These are phyloP conservation scores for Triplophysa dalaica DNA, from an alignment of 2,113 vertebrate species.

Conservation along the genomic window DNA sequence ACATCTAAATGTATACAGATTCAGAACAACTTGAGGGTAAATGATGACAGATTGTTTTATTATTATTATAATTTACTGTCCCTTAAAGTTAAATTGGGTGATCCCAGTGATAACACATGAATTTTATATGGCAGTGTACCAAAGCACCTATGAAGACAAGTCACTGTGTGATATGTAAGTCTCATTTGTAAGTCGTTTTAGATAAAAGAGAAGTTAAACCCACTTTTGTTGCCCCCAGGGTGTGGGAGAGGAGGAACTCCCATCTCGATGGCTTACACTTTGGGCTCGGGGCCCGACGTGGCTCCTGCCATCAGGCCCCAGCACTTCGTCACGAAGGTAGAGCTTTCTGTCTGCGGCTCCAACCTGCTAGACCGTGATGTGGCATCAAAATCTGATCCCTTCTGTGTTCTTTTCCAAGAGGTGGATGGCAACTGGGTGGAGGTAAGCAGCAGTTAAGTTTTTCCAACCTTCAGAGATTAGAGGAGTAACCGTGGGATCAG, in stretches of 20 bases:
- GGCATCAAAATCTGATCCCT: slow-evolving; percentile 96
- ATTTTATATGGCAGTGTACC: too few relatives aligned
- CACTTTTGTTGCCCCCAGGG: slow-evolving; percentile 60
- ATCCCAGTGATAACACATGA: too few relatives aligned
- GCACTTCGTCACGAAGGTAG: slow-evolving; percentile 90
- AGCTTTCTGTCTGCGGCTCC: slow-evolving; percentile 85
- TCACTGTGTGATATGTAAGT: too few relatives aligned
- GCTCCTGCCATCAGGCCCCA: slow-evolving; percentile 75
- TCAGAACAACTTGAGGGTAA: too few relatives aligned
- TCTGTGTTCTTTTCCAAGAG: slow-evolving; percentile 94
- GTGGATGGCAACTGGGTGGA: slow-evolving; percentile 90
- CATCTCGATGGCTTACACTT: slow-evolving; percentile 84
- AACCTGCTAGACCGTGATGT: slow-evolving; percentile 94
- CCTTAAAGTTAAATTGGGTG: too few relatives aligned
- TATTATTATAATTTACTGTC: too few relatives aligned
- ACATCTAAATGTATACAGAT: too few relatives aligned
- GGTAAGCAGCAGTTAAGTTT: slow-evolving; percentile 72
- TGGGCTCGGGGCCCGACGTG: slow-evolving; percentile 59
- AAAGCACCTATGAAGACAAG: too few relatives aligned
- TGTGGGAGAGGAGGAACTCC: slow-evolving; percentile 66
- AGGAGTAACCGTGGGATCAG: not conserved
- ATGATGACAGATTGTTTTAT: too few relatives aligned
- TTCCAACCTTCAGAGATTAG: not conserved
- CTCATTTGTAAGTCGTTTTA: too few relatives aligned
- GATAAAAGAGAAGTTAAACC: not conserved